Evolutionary conservation across 2,888 invertebrate species (phyloP), one percentile per base, ranked within the genome.

Genomic region (Orthosia cruda): DNA sequence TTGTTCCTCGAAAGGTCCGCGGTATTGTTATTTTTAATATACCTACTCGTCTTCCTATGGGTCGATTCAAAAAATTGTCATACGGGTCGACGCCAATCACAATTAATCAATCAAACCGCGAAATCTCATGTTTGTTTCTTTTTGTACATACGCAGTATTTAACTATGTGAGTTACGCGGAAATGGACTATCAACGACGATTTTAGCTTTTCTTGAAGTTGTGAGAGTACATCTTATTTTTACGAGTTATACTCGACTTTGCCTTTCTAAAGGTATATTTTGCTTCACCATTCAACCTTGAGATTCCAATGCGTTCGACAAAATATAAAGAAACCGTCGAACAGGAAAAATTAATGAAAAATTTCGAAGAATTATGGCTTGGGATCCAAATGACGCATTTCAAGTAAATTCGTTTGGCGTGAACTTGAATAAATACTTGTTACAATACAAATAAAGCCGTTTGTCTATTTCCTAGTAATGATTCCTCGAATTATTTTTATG

Each of bases 201-300:
- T 26, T 15, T 59, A 59, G 13, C 40, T 15, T 59, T 40, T 9
- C n/a, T 7, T 12, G 59, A n/a, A n/a, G 49, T 26, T 9, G n/a
- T 54, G 47, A 32, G 11, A 32, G 11, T 59, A n/a, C 32, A 59
- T 67, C 9, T 23, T 32, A 47, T 59, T 32, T 45, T 50, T 68
- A n/a, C n/a, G n/a, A n/a, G n/a, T n/a, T 55, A 54, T 61, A 32
- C 45, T 32, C 12, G 12, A 15, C 40, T 40, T 65, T 40, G 26
- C 49, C 59, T 68, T 54, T 76, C 23, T 20, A 26, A 15, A 59
- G 32, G 52, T 52, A 20, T 32, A 52, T 23, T 63, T 63, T 57
- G 11, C 26, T 52, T 70, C 13, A 57, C 50, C 26, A 52, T 55
- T 49, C n/a, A 47, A 58, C 47, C 47, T 77, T 77, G 62, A 71